Evolutionary conservation across 2,797 vertebrate genomes (phyloP).

Genomic region (Lemur catta): DNA sequence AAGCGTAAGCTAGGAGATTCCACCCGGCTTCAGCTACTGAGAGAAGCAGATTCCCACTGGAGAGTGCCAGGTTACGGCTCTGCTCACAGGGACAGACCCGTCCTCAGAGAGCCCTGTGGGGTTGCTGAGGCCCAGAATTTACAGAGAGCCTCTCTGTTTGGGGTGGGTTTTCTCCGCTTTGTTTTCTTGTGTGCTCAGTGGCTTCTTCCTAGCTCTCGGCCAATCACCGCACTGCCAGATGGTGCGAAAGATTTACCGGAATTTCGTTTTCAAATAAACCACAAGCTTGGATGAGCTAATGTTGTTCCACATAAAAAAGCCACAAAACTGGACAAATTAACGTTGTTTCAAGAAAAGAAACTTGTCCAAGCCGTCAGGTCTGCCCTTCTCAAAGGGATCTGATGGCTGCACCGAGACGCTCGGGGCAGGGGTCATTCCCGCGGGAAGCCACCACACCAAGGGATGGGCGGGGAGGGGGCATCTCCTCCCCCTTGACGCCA

Average conservation of each 20-base stretch:
- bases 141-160: constrained; percentile 65
- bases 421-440: background rate
- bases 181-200: constrained; percentile 80
- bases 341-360: constrained; percentile 81
- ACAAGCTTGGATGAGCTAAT: constrained; percentile 87
- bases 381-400: constrained; percentile 68
- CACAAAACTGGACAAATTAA: constrained; percentile 85
- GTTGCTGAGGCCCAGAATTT: background rate
- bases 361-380: constrained; percentile 73
- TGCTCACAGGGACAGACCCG: background rate
- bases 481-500: background rate
- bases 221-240: constrained; percentile 80
- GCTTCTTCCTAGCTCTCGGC: constrained; percentile 62
- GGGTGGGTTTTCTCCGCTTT: constrained; percentile 67
- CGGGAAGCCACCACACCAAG: background rate
- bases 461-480: background rate
- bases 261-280: constrained; percentile 88
- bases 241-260: constrained; percentile 85
- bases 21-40: constrained; percentile 39
- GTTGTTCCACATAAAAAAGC: constrained; percentile 86
- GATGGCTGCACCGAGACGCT: background rate
- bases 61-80: background rate
- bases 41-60: background rate
- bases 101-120: constrained; percentile 33
- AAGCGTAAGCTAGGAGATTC: constrained; percentile 28